Conservation (phyloP, 2,888 invertebrate genomes). For the Unio delphinus region DNA sequence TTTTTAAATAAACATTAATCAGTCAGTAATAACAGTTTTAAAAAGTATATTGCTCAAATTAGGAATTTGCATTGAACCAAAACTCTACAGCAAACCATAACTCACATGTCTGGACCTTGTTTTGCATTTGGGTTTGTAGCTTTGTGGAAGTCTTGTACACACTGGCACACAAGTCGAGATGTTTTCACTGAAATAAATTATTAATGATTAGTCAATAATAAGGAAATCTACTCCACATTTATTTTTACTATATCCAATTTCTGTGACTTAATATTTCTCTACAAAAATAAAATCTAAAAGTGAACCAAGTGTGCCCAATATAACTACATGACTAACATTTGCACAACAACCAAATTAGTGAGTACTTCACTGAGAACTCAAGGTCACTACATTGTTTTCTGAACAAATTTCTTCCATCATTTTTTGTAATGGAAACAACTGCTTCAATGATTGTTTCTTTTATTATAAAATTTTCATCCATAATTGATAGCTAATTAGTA, state of each 20-base stretch:
- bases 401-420: no score
- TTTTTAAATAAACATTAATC: no score
- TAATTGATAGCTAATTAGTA: no score
- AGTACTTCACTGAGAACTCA: no score
- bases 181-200: conserved; percentile 47
- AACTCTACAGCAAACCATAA: background rate
- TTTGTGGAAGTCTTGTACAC: conserved; percentile 57
- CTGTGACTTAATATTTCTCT: background rate
- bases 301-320: background rate
- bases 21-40: background rate
- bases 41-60: background rate
- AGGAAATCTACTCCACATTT: background rate
- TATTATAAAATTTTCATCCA: no score
- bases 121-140: conserved; percentile 8
- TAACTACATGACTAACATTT: background rate
- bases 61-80: background rate
- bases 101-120: conserved; percentile 38
- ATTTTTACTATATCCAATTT: no score
- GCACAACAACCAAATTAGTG: no score
- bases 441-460: no score
- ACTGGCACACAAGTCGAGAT: conserved; percentile 55
- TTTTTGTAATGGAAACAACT: no score
- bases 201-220: background rate
- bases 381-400: no score
- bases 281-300: conserved; percentile 1